Evolutionary conservation across 2,888 invertebrate genomes (phyloP), one percentile per base, ranked within the genome.

Genomic region (Oscheius myriophilus): DNA sequence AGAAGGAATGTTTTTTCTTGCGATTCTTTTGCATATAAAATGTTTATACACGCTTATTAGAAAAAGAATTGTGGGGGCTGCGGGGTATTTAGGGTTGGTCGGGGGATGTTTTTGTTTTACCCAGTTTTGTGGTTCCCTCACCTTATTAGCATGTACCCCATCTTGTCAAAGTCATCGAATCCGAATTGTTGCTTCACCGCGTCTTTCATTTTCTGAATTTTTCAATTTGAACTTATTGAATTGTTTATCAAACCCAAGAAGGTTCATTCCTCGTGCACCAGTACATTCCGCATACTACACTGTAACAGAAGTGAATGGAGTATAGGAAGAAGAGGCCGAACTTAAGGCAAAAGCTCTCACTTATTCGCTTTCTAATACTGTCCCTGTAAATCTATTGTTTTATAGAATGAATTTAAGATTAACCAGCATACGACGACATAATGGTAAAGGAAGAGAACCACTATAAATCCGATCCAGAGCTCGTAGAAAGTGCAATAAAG

Each of bases 401-500:
- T n/a, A n/a, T n/a, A n/a, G n/a, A n/a, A n/a, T n/a, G n/a, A n/a
- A n/a, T n/a, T n/a, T n/a, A n/a, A n/a, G 18, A 51, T 25, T 25
- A 7, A 52, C 52, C 25, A 25, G 26, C 52, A 52, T 7, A 52
- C 52, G 18, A 52, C 25, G 6, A 52, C 18, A 18, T 52, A 52
- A 9, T 25, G 52, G 21, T 52, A 52, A 25, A 25, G 14, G 52
- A 52, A 52, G 14, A 25, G 12, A 25, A 52, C 52, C 4, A 52
- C 52, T 2, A 52, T 25, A 3, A 52, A 25, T 7, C 52, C 52
- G 7, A 52, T 52, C 52, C 52, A 52, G 12, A 52, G 11, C 52
- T 52, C 52, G 26, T 52, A 52, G 26, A 52, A 25, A 14, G 52
- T 25, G 14, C 52, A 52, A 18, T 52, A 52, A 14, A 52, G 21